These are phyloP conservation scores for Pleuronectes platessa DNA, from an alignment of 2,113 vertebrate species.

Conservation along the genomic window DNA sequence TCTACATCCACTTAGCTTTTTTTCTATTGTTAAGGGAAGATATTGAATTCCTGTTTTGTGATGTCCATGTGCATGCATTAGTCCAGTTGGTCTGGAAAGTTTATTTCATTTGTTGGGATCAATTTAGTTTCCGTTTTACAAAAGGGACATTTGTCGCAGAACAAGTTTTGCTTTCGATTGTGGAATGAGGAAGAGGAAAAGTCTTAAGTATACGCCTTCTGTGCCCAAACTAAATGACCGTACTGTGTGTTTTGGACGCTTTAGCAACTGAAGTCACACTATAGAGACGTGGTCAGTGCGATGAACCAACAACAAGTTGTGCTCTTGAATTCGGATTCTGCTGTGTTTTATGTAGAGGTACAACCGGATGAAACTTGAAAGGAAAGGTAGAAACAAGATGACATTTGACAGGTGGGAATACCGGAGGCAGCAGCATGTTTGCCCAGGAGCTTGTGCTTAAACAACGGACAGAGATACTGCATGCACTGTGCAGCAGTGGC, in stretches of 20 bases:
- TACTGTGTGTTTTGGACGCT: too few species aligned
- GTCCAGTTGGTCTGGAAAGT: neutral
- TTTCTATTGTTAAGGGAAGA: too few species aligned
- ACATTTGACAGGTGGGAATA: constrained; percentile 9
- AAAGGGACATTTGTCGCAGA: neutral
- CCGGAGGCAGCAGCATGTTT: constrained; percentile 62
- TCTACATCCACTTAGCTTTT: too few species aligned
- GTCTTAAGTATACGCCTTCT: rapidly evolving
- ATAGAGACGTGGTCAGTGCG: too few species aligned
- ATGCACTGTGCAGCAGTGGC: constrained; percentile 79
- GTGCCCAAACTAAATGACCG: neutral
- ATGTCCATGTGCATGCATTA: too few species aligned
- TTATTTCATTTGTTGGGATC: neutral
- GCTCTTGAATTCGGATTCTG: neutral
- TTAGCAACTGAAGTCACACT: too few species aligned
- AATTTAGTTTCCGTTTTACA: neutral
- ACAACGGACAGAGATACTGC: constrained; percentile 81
- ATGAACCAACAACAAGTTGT: neutral
- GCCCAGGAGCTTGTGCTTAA: constrained; percentile 78
- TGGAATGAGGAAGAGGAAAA: constrained; percentile 61
- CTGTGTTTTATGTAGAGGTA: too few species aligned
- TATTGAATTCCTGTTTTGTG: too few species aligned
- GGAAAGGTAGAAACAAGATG: neutral
- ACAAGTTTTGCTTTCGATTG: constrained; percentile 38
- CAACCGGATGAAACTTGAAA: too few species aligned